Evolutionary conservation across 1,140 invertebrate species (phyloP), one percentile per base, ranked within the genome.

Genomic region (Drosophila subpulchrella): DNA sequence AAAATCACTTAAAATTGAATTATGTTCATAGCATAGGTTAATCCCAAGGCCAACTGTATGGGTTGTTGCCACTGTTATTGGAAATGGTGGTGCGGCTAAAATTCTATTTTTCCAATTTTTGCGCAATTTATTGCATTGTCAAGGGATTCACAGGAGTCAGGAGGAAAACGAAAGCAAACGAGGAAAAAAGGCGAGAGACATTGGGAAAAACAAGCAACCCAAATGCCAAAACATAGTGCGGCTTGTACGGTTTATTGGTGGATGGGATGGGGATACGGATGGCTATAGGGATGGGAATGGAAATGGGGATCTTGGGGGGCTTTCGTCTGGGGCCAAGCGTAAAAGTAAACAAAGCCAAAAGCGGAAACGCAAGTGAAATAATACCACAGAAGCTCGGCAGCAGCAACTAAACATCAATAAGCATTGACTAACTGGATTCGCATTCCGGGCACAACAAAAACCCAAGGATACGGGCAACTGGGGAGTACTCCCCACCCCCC

Each of bases 91-190:
- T 86, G 83, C 66, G 78, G 82, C 82, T 88, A 86, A 88, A 88
- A 86, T 86, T 86, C 79, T 89, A 86, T 88, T 86, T 88, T 88
- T 88, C 80, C 80, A 80, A 84, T 89, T 89, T 89, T 89, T 78
- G 84, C 84, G 81, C 77, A 85, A 84, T 89, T 89, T 89, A 89
- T 88, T 88, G 83, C 83, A 88, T 89, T 89, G 83, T 89, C 84
- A 88, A 84, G 83, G 84, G 83, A 86, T 76, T 89, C 80, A 53
- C 80, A 59, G 68, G 46, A 78, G 50, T n/a, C 50, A 68, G 46
- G 30, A 51, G 51, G 38, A 75, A 68, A 75, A 61, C 66, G 72
- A 51, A 63, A 79, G 53, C 59, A 61, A 59, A 42, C 20, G 57
- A 53, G 62, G 51, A 47, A 74, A 60, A 83, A 79, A 76, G 32